Base-by-base conservation (phyloP, 1,140 invertebrate species). In the Onthophagus taurus region DNA sequence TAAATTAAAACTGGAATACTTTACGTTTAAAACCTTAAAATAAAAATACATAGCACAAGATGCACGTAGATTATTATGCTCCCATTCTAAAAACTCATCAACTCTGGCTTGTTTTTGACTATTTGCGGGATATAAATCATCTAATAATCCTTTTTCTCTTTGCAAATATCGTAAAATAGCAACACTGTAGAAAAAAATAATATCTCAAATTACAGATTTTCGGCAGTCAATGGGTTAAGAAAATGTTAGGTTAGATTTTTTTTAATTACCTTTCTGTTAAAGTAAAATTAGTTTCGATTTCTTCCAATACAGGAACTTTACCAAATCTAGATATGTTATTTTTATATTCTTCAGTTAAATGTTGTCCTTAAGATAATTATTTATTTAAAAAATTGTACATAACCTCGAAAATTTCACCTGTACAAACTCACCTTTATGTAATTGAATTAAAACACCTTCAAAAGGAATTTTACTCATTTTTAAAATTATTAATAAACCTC, bases 31-130 rank as follows among this genome's bases (percentile, higher is more conserved):
- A 23, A 23, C 13, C 14, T 6, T 9, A 7, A 33, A 6, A 16
- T 8, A 26, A 52, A 89, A 87, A 55, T 80, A 84, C 58, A 80
- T 65, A 13, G 78, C 68, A 57, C 78, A 83, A 49, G 74, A 67
- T 0, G 76, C 45, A 46, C 89, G 69, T 0, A 80, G 69, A 37
- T 84, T 83, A 4, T 76, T 55, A 58, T 94, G 89, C 45, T 94
- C 88, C 87, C 88, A 94, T 64, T 87, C 80, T 24, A 90, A 66
- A 57, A 82, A 93, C 64, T 92, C 86, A 54, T 92, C 85, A 2
- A 91, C 77, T 47, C 69, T 70, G 0, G 85, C 84, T 63, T 79
- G 77, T 11, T 64, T 52, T 48, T 80, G 67, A 12, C 66, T 72
- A 38, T 86, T 77, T 50, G 68, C 71, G 3, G 87, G 85, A 61